A percentile compares a stretch with the other conserved stretches of the same genome.
phyloP scores from a whole-genome alignment of 2,797 vertebrate genomes.

The Brotula barbata region DNA sequence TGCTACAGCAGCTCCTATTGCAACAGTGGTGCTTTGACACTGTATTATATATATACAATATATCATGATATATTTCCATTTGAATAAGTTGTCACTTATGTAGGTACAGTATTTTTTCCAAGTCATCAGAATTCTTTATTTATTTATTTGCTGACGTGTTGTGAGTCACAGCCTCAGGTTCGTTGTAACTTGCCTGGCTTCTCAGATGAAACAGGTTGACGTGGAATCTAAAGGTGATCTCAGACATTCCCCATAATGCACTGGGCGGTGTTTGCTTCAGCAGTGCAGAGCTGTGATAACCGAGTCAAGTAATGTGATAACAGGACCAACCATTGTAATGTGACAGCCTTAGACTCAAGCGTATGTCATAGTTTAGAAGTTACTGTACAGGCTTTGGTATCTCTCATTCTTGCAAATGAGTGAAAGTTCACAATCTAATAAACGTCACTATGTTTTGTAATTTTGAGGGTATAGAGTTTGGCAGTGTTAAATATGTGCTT shows the following conservation, averaged over 20 bases:
- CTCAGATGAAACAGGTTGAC: neutral
- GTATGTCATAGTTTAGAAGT: too few species aligned
- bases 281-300: slow-evolving; percentile 18
- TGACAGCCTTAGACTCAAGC: neutral
- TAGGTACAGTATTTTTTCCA: too few species aligned
- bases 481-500: too few species aligned
- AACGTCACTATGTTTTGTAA: too few species aligned
- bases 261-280: slow-evolving; percentile 1
- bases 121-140: neutral
- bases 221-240: neutral
- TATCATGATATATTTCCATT: too few species aligned
- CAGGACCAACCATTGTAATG: neutral
- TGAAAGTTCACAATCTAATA: too few species aligned
- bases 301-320: slow-evolving; percentile 20
- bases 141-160: neutral
- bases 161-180: neutral
- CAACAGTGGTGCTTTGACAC: too few species aligned
- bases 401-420: too few species aligned
- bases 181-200: slow-evolving; percentile 32
- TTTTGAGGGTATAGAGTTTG: too few species aligned
- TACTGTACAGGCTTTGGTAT: neutral
- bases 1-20: too few species aligned
- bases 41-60: too few species aligned
- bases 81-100: too few species aligned
- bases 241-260: slow-evolving; percentile 34